Conservation (phyloP, 2,113 vertebrate genomes). For the Pygathrix nemaeus region DNA sequence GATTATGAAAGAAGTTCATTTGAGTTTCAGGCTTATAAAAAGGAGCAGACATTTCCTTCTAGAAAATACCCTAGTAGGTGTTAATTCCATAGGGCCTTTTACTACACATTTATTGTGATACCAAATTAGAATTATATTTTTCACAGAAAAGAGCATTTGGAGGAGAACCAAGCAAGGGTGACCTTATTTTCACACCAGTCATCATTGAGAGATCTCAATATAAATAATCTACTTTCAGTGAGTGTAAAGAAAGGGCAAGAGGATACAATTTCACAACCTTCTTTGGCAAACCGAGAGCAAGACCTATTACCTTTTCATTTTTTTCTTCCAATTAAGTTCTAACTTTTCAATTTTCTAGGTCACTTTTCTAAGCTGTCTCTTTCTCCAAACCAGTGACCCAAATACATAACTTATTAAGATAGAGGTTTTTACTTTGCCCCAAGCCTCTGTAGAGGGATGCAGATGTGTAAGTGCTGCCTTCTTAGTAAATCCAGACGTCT, state of each 20-base stretch:
- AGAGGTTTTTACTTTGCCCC: background rate
- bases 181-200: background rate
- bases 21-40: background rate
- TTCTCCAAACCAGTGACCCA: conserved; percentile 52
- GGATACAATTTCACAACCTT: background rate
- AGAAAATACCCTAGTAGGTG: background rate
- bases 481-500: background rate
- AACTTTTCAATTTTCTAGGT: conserved; percentile 64
- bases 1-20: background rate
- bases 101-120: background rate
- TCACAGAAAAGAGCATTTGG: background rate
- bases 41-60: background rate
- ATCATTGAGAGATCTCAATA: background rate
- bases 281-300: background rate
- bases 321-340: conserved; percentile 54
- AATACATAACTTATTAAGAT: conserved; percentile 51
- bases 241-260: background rate
- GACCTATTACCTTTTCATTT: background rate
- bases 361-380: conserved; percentile 52
- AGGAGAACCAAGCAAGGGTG: background rate
- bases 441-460: background rate
- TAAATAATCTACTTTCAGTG: background rate
- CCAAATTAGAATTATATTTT: background rate
- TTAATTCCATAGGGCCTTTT: background rate
- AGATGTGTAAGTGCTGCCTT: background rate